A percentile compares a stretch with the other conserved stretches of the same genome.
phyloP scores from a whole-genome alignment of 1,140 invertebrate species.

The Ostrea edulis region DNA sequence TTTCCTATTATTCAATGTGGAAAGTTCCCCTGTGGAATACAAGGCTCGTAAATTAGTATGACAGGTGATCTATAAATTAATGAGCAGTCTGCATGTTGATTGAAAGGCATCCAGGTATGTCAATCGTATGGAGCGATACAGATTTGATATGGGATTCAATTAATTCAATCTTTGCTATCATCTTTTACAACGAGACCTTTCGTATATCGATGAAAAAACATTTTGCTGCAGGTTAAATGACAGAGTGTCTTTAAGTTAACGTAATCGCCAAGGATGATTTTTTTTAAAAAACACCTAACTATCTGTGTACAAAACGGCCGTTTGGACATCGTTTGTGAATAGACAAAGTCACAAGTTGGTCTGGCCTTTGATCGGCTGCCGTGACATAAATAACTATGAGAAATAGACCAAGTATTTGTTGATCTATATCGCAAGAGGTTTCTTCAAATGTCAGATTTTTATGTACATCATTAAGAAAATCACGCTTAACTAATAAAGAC shows the following conservation, averaged over 20 bases:
- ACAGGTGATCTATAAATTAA: neutral
- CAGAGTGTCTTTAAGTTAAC: too few relatives aligned
- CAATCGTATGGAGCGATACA: neutral
- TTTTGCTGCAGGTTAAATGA: too few relatives aligned
- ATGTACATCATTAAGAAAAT: slow-evolving; percentile 16
- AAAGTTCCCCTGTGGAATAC: too few relatives aligned
- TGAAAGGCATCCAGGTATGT: neutral
- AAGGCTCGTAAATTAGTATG: neutral
- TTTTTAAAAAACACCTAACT: neutral
- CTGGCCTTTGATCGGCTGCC: slow-evolving; percentile 29
- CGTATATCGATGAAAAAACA: too few relatives aligned
- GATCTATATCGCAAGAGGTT: slow-evolving; percentile 25
- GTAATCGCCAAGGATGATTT: neutral
- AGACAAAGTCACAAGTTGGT: neutral
- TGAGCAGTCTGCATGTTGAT: neutral
- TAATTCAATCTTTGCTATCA: too few relatives aligned
- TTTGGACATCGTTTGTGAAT: neutral
- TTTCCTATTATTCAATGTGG: too few relatives aligned
- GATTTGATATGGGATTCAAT: too few relatives aligned
- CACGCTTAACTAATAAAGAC: slow-evolving; percentile 8
- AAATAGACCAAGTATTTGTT: slow-evolving; percentile 13
- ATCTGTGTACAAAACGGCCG: neutral
- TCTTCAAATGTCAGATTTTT: neutral
- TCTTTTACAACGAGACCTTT: too few relatives aligned
- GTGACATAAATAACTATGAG: slow-evolving; percentile 29